Base-by-base conservation (phyloP, 2,797 vertebrate genomes). In the Pipistrellus pipistrellus region DNA sequence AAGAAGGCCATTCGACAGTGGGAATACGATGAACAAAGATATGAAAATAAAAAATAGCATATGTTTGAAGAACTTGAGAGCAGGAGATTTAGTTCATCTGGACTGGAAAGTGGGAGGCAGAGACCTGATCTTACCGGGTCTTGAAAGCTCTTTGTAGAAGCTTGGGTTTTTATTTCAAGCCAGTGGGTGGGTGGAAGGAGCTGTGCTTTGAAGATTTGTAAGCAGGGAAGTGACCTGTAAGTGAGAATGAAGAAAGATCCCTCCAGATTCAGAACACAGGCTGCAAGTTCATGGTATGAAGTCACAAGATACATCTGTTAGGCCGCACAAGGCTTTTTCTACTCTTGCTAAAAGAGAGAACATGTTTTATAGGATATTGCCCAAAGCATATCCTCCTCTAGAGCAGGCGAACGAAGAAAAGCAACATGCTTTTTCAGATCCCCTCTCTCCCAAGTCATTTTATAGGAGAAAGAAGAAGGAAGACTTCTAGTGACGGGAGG, bases 201-300 rank as follows among this genome's bases (percentile, higher is more conserved):
- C 44, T 71, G 84, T 85, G 53, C 89, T 93, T 85, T 93, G 71
- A 91, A 90, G 69, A 72, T 41, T 91, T 83, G 84, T 66, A 92
- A 92, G 55, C 32, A 77, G 41, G 76, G 41, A 66, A 78, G n/a
- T 91, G 57, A 64, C 21, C 9, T 95, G 35, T 83, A 72, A 41
- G 4, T 93, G 64, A 90, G 44, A 64, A 81, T 73, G 76, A 76
- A 75, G 57, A 51, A 91, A 86, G 57, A 53, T 89, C 41, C 51
- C 55, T 91, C 32, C 59, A 77, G 66, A 18, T 64, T 88, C 27
- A 84, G 68, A 77, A 71, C 46, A 78, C 53, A 77, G 84, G 46
- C 76, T 89, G 53, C 59, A 64, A 41, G 85, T 87, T 78, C 38
- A 44, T 75, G 51, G 7, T 78, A 15, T n/a, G 8, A 85, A 83